phyloP scores from a whole-genome alignment of 2,113 vertebrate species.

The Myiagra hebetior region DNA sequence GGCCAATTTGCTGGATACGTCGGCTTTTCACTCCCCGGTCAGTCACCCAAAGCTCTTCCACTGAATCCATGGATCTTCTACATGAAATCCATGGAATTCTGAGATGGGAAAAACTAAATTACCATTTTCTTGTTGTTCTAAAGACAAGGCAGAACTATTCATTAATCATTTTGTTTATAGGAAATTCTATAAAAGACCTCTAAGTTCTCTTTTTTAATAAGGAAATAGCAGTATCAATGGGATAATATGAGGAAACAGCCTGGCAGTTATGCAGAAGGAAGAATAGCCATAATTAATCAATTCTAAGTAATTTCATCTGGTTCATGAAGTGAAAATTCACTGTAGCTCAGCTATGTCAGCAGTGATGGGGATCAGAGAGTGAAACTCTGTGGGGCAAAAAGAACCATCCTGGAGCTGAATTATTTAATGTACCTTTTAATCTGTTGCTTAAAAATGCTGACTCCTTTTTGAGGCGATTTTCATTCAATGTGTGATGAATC shows the following conservation, averaged over 20 bases:
- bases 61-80: neutral
- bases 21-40: conserved; percentile 86
- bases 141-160: neutral
- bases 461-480: neutral
- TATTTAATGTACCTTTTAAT: neutral
- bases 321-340: neutral
- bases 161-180: neutral
- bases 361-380: neutral
- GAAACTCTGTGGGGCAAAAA: neutral
- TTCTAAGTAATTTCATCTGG: neutral
- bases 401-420: neutral
- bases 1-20: conserved; percentile 86
- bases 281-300: neutral
- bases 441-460: neutral
- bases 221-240: neutral
- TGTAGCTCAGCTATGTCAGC: neutral
- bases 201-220: neutral
- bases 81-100: neutral
- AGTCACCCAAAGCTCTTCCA: neutral
- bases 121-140: neutral
- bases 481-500: neutral
- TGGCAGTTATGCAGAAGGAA: neutral
- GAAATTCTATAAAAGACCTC: neutral
- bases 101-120: neutral
- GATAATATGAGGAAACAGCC: neutral